Percentiles rank a stretch among this genome's conserved stretches.
Conservation (phyloP, 2,888 invertebrate species). For the Hoplodrina blanda region DNA sequence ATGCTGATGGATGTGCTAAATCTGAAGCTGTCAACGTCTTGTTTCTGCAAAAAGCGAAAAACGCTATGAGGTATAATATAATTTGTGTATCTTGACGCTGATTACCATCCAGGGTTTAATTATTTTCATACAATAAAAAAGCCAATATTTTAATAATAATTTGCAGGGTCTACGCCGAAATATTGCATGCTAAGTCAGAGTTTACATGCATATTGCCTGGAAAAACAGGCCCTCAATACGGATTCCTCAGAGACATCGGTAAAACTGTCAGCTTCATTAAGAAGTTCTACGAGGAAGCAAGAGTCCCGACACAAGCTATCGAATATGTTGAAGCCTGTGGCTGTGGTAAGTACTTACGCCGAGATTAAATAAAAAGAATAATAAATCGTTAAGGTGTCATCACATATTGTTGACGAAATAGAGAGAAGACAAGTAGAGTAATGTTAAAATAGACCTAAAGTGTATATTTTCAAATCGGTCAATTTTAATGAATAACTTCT, state of each 20-base stretch:
- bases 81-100: not conserved
- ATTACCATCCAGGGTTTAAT: not conserved
- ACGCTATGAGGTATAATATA: conserved; percentile 41
- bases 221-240: conserved; percentile 79
- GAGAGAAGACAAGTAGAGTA: too few species aligned
- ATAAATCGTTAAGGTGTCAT: too few species aligned
- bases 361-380: too few species aligned
- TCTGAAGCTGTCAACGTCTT: conserved; percentile 93
- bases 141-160: not conserved
- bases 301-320: conserved; percentile 92
- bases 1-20: conserved; percentile 94
- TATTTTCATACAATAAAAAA: not conserved
- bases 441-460: too few species aligned
- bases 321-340: conserved; percentile 96
- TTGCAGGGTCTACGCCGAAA: conserved; percentile 91
- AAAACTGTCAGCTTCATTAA: conserved; percentile 86
- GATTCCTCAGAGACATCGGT: conserved; percentile 88
- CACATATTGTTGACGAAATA: too few species aligned
- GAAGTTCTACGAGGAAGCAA: conserved; percentile 91
- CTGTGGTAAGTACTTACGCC: conserved; percentile 88
- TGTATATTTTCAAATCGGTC: too few species aligned
- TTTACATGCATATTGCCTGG: conserved; percentile 85
- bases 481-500: too few species aligned
- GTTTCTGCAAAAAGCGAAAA: conserved; percentile 49
- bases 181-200: conserved; percentile 92